Percentiles rank a stretch among this genome's conserved stretches.
These are phyloP conservation scores for Scarus forsteni DNA, from an alignment of 2,797 vertebrate genomes.

Conservation along the genomic window DNA sequence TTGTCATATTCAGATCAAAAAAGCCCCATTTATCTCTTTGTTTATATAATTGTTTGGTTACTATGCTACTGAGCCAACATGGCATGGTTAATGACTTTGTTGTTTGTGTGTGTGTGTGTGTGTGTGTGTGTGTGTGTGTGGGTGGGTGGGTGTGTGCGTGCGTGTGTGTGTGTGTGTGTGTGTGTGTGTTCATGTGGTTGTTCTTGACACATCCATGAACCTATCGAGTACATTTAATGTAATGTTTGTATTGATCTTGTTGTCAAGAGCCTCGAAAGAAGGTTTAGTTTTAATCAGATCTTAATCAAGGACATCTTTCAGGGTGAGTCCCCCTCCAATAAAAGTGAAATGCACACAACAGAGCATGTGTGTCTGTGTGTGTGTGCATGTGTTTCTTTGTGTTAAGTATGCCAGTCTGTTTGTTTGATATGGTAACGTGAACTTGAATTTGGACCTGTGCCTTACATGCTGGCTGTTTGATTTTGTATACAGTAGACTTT, in stretches of 20 bases:
- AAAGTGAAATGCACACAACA: slow-evolving; percentile 32
- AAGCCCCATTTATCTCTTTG: slow-evolving; percentile 9
- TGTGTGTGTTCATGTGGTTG: neutral
- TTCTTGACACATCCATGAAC: slow-evolving; percentile 2
- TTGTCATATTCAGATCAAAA: slow-evolving; percentile 26
- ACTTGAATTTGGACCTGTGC: no score
- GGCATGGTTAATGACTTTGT: slow-evolving; percentile 49
- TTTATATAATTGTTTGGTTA: slow-evolving; percentile 66
- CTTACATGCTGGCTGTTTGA: no score
- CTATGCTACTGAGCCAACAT: slow-evolving; percentile 61
- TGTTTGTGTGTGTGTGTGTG: slow-evolving; percentile 17
- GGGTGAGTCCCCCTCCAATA: slow-evolving; percentile 14
- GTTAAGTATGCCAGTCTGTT: no score
- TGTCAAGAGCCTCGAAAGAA: slow-evolving; percentile 67
- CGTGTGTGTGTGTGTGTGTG: slow-evolving; percentile 20
- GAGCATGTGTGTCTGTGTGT: slow-evolving; percentile 10
- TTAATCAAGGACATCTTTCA: slow-evolving; percentile 50
- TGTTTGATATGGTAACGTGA: no score
- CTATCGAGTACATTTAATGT: slow-evolving; percentile 11
- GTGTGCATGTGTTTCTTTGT: no score
- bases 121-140: slow-evolving; percentile 7
- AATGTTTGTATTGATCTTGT: slow-evolving; percentile 67
- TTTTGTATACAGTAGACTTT: no score
- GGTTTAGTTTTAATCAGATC: slow-evolving; percentile 30
- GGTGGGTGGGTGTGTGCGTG: no score